Evolutionary conservation across 2,113 vertebrate genomes (phyloP).

Genomic region (Alexandromys fortis): DNA sequence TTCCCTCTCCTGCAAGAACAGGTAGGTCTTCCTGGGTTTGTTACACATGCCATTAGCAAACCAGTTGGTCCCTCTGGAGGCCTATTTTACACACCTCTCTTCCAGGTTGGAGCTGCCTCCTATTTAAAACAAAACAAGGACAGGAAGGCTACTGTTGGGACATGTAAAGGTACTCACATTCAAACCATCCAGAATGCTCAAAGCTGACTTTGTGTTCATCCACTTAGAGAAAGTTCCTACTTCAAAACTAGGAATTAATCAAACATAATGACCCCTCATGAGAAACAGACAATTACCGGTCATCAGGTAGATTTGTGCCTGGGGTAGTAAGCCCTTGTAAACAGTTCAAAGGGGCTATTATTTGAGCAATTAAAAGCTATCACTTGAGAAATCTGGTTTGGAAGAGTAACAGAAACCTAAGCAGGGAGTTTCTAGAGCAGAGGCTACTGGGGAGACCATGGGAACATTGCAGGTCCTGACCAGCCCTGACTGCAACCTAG

Average conservation of each 20-base stretch:
- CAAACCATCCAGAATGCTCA: neutral
- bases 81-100: neutral
- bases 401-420: neutral
- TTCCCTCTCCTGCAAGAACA: neutral
- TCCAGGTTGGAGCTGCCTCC: neutral
- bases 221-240: neutral
- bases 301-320: neutral
- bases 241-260: slow-evolving; percentile 46
- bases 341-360: slow-evolving; percentile 52
- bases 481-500: neutral
- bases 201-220: neutral
- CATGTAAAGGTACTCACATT: neutral
- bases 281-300: slow-evolving; percentile 23
- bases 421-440: neutral
- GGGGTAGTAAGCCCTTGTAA: neutral
- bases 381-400: slow-evolving; percentile 28
- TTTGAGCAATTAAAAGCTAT: slow-evolving; percentile 57
- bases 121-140: neutral
- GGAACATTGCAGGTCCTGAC: no score
- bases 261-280: neutral
- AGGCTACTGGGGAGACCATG: neutral
- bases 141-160: neutral
- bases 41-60: neutral
- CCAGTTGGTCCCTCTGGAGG: no score
- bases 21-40: neutral